Base-by-base conservation (phyloP, 2,797 vertebrate genomes). In the Cynodonichthys magdalenae region DNA sequence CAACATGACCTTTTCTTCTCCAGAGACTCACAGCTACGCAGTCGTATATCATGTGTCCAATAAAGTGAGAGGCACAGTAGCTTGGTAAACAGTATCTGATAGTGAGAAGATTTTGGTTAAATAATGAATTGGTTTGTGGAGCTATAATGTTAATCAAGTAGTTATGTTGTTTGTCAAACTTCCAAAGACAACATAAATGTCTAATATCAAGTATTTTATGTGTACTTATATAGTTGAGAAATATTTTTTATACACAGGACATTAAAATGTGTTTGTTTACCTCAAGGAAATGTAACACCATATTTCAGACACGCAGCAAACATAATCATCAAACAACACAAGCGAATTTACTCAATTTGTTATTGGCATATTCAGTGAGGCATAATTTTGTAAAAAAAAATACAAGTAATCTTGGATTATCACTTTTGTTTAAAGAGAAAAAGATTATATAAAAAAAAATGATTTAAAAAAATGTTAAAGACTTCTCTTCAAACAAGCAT, bases 1-100 rank as follows among this genome's bases (percentile, higher is more conserved):
- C 65, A 75, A 67, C 65, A 66, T 93, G 90, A 93, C 92, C 92
- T 93, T 93, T 93, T 47, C 78, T 64, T 88, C 81, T 81, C 65
- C 58, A 62, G 87, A 90, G 87, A 90, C 90, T 89, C 88, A 87
- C 88, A 90, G 83, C 87, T 68, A 78, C 86, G 89, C 82, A 74
- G 79, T 85, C 81, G 55, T 88, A 81, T 76, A 86, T 91, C 79
- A 81, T 86, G 75, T 89, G 86, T 90, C 79, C 85, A 72, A 88
- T 82, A 83, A 79, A 80, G 66, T 77, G 85, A 74, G 74, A 82
- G 81, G 63, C 84, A 57, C 69, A 77, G 59, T 45, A 66, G 69
- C 71, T 82, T 64, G 58, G 50, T 45, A 58, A 66, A 75, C 53
- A 56, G 45, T 74, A 82, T 73, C 62, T 28, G 55, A 64, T 68